These are phyloP conservation scores for Gastrophryne carolinensis DNA, from an alignment of 2,797 vertebrate species.

Conservation along the genomic window DNA sequence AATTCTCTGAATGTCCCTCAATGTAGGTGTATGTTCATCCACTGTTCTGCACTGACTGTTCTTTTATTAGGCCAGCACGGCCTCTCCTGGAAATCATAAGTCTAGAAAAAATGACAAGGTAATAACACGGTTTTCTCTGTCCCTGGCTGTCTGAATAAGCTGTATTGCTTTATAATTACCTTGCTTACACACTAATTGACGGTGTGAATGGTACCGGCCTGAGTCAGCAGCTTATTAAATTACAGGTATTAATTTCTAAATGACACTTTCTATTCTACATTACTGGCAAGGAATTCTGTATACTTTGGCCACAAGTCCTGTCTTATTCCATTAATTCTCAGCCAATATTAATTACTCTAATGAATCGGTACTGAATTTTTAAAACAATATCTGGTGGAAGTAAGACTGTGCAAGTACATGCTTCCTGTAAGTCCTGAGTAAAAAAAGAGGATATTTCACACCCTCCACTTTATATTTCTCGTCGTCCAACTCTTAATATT, in stretches of 20 bases:
- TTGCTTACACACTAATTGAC: slow-evolving; percentile 18
- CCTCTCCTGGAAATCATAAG: slow-evolving; percentile 2
- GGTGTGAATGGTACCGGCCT: neutral
- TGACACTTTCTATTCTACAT: neutral
- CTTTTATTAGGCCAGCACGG: neutral
- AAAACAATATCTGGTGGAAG: too few relatives aligned
- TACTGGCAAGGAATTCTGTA: neutral
- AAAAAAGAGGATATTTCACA: too few relatives aligned
- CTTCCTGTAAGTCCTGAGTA: too few relatives aligned
- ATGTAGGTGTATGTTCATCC: neutral
- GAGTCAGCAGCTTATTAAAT: neutral
- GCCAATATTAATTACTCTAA: neutral
- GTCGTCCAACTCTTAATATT: too few relatives aligned
- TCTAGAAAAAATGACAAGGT: slow-evolving; percentile 13
- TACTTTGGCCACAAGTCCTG: neutral
- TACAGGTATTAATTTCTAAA: neutral
- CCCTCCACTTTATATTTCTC: too few relatives aligned
- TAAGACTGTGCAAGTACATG: too few relatives aligned
- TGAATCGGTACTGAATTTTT: neutral
- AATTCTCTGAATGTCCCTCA: too few relatives aligned
- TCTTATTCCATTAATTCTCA: neutral
- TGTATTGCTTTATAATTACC: slow-evolving; percentile 19
- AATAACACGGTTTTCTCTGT: slow-evolving; percentile 18
- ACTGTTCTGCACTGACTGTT: neutral
- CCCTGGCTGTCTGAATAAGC: neutral